phyloP scores from a whole-genome alignment of 2,797 vertebrate genomes.

The Setipinna tenuifilis region DNA sequence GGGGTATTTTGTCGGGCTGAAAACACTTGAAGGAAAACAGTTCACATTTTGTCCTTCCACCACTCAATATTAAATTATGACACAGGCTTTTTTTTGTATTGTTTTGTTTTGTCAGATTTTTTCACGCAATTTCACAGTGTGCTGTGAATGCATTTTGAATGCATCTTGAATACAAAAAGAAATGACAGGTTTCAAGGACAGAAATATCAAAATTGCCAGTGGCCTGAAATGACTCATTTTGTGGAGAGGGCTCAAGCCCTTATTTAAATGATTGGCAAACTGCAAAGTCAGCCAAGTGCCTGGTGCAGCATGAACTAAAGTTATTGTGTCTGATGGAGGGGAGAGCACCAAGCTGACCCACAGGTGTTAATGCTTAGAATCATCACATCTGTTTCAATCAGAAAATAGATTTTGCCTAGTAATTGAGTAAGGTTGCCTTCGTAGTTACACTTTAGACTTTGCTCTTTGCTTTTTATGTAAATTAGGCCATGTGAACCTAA shows the following conservation, averaged over 20 bases:
- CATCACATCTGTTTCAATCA: too few species aligned
- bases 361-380: too few species aligned
- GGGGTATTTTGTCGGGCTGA: background rate
- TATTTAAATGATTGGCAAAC: too few species aligned
- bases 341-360: too few species aligned
- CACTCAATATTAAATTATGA: background rate
- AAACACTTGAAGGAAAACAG: conserved; percentile 5
- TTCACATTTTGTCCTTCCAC: background rate
- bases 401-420: too few species aligned
- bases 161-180: background rate
- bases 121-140: background rate
- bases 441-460: too few species aligned
- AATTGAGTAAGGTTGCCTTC: too few species aligned
- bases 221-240: background rate
- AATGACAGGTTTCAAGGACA: background rate
- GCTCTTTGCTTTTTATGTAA: too few species aligned
- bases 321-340: too few species aligned
- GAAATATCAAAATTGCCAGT: background rate
- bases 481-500: background rate
- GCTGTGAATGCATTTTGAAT: background rate
- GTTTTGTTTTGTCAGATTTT: background rate
- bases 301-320: too few species aligned
- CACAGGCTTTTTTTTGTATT: background rate
- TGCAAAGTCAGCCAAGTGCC: too few species aligned
- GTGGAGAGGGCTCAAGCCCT: background rate